Base-by-base conservation (phyloP, 2,113 vertebrate species). In the Osmerus mordax region DNA sequence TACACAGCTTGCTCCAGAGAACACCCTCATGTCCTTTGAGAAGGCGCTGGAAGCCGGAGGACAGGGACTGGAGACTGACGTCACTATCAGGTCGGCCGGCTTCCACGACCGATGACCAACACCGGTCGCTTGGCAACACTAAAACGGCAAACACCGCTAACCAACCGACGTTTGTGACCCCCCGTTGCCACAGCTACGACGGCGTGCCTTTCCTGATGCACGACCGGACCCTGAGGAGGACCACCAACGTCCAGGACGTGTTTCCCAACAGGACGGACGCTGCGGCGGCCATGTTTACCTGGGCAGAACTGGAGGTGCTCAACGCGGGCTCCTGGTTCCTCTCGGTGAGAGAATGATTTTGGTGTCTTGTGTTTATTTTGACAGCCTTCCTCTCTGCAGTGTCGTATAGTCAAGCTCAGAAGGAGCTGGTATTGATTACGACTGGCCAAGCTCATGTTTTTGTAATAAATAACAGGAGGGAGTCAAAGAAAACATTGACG, bases 181-280 rank as follows among this genome's bases (percentile, higher is more conserved):
- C 15, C 60, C 15, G 1, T 77, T 72, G 72, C 32, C 81, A 70
- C 70, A 99, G 96, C 80, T 88, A 80, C 0, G 96, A 99, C 19
- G 90, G 87, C 0, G 78, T 98, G 23, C 96, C 96, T 55, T 99
- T 96, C 85, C 94, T 98, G 66, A 97, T 99, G 96, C 97, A 99
- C 12, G 97, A 98, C 55, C 55, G 29, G 66, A 93, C 90, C 15
- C 80, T 99, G 72, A 91, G 19, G 52, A 93, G 96, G 69, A 98
- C 96, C 67, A 99, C 97, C 32, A 89, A 99, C 61, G 56, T 96
- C 36, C 65, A 54, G 0, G 80, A 93, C 1, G 85, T 95, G 64
- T 91, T 86, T 65, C 95, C 96, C 21, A 85, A 90, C 13, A 78
- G 84, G 2, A 79, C 86, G 2, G 16, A 67, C 2, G 4, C 56